Percentiles rank a stretch among this genome's conserved stretches.
Conservation (phyloP, 1,140 invertebrate species). For the Bombyx mori region DNA sequence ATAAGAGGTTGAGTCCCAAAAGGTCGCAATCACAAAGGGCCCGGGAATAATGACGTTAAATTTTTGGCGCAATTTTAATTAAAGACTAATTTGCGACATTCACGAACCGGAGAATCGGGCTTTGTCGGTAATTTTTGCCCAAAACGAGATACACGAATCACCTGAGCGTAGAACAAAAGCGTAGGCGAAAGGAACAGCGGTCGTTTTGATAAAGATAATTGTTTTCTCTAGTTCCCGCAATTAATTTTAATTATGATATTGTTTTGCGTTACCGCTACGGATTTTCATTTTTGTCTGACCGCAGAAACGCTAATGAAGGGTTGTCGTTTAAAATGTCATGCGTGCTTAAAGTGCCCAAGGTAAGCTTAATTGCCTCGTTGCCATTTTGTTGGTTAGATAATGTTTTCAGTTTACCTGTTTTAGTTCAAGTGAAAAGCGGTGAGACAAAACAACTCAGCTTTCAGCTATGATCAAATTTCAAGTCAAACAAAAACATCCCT, state of each 20-base stretch:
- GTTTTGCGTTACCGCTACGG: slow-evolving; percentile 1
- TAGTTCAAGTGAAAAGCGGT: too few species aligned
- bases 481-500: too few species aligned
- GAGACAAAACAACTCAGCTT: too few species aligned
- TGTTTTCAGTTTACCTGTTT: too few species aligned
- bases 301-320: too few species aligned
- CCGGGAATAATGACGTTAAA: slow-evolving; percentile 39
- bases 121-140: slow-evolving; percentile 19
- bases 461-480: too few species aligned
- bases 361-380: too few species aligned
- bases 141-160: slow-evolving; percentile 8
- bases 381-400: too few species aligned
- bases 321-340: too few species aligned
- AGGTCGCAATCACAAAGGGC: slow-evolving; percentile 42
- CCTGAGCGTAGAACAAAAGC: background rate
- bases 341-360: too few species aligned
- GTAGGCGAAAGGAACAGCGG: slow-evolving; percentile 1
- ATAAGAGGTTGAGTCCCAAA: slow-evolving; percentile 31
- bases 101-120: slow-evolving; percentile 33
- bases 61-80: slow-evolving; percentile 58
- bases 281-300: slow-evolving; percentile 1
- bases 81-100: slow-evolving; percentile 51
- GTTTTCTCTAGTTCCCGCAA: slow-evolving; percentile 7
- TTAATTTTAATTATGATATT: slow-evolving; percentile 10
- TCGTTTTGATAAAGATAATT: slow-evolving; percentile 7